phyloP scores from a whole-genome alignment of 1,140 invertebrate species.

The Zaprionus nigranus region DNA sequence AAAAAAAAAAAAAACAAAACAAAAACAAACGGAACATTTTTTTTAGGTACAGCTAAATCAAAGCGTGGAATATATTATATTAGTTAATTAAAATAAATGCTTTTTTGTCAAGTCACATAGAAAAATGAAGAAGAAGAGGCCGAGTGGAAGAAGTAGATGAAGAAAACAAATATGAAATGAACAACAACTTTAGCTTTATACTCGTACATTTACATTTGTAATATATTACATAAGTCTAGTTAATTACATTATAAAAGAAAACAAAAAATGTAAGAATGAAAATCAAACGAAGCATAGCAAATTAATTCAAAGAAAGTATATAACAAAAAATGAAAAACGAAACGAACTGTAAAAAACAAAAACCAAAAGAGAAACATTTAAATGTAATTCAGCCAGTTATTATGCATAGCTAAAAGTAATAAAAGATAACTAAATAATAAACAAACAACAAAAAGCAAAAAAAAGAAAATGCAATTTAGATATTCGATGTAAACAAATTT shows the following conservation, averaged over 20 bases:
- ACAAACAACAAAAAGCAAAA: constrained; percentile 31
- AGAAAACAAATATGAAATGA: constrained; percentile 56
- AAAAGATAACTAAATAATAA: constrained; percentile 16
- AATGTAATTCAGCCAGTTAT: constrained; percentile 76
- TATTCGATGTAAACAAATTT: constrained; percentile 77
- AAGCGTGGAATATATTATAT: constrained; percentile 78
- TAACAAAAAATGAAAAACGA: constrained; percentile 49
- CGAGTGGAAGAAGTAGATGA: constrained; percentile 34
- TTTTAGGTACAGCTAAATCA: constrained; percentile 81
- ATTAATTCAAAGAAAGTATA: constrained; percentile 65
- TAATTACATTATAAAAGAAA: constrained; percentile 70
- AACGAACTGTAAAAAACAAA: constrained; percentile 69
- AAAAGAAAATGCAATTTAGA: constrained; percentile 67
- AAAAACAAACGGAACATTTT: constrained; percentile 51
- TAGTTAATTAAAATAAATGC: constrained; percentile 75
- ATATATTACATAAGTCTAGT: constrained; percentile 84
- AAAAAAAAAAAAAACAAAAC: constrained; percentile 27
- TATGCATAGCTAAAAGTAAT: constrained; percentile 71
- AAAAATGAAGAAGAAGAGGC: constrained; percentile 38
- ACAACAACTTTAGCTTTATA: constrained; percentile 84
- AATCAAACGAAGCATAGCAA: constrained; percentile 78
- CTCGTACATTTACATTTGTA: constrained; percentile 84
- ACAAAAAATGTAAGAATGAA: constrained; percentile 57
- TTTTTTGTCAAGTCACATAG: constrained; percentile 78
- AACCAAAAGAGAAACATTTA: constrained; percentile 62